phyloP scores from a whole-genome alignment of 2,888 invertebrate genomes.

The Imbricaverruca yamaguchii region DNA sequence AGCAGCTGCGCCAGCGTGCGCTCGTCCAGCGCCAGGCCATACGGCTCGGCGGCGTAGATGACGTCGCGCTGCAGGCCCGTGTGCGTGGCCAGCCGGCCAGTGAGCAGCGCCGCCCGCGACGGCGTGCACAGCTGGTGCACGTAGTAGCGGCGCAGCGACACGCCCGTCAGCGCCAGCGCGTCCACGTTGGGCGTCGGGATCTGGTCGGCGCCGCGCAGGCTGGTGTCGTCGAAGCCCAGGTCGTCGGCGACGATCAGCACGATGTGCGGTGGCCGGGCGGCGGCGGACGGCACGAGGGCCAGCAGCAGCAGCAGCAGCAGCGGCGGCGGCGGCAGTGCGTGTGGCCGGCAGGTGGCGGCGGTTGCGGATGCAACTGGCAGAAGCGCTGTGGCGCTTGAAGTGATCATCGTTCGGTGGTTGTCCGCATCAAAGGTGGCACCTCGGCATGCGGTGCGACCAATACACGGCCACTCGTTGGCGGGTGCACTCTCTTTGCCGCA shows the following conservation, averaged over 20 bases:
- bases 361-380: background rate
- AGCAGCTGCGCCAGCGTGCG: slow-evolving; percentile 75
- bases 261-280: slow-evolving; percentile 54
- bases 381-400: too few relatives aligned
- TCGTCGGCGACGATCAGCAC: slow-evolving; percentile 80
- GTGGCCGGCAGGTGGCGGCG: background rate
- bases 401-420: too few relatives aligned
- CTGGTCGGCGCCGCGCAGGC: slow-evolving; percentile 82
- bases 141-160: slow-evolving; percentile 77
- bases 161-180: slow-evolving; percentile 71
- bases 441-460: too few relatives aligned
- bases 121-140: slow-evolving; percentile 84
- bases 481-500: too few relatives aligned
- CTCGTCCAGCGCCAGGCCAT: slow-evolving; percentile 72
- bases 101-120: slow-evolving; percentile 78
- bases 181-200: slow-evolving; percentile 89
- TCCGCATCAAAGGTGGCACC: too few relatives aligned
- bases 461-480: too few relatives aligned
- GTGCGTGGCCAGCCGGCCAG: slow-evolving; percentile 51
- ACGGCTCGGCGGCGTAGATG: slow-evolving; percentile 66
- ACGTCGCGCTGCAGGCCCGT: slow-evolving; percentile 65
- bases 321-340: too few relatives aligned
- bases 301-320: too few relatives aligned
- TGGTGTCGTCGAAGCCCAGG: slow-evolving; percentile 86
- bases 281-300: too few relatives aligned